Percentiles rank a stretch among this genome's conserved stretches.
phyloP scores from a whole-genome alignment of 2,113 vertebrate genomes.

The Ceyx margarethae region DNA sequence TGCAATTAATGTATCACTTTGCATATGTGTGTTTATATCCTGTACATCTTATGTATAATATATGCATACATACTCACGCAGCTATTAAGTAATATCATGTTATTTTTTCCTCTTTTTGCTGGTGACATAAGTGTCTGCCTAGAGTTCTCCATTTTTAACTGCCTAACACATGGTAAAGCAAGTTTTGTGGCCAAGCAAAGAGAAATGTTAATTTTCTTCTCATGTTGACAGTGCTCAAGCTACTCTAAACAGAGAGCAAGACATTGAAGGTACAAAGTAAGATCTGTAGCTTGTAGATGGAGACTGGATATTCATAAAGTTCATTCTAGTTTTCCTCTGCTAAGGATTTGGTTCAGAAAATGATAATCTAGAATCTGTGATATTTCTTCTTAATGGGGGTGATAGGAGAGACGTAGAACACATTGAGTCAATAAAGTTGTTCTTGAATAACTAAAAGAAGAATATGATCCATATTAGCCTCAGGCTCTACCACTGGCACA shows the following conservation, averaged over 20 bases:
- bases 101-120: background rate
- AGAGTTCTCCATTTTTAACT: background rate
- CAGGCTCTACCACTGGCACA: slow-evolving; percentile 31
- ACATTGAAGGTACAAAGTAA: background rate
- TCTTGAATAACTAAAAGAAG: slow-evolving; percentile 33
- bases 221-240: background rate
- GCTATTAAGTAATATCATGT: background rate
- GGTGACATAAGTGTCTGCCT: background rate
- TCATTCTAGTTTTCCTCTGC: background rate
- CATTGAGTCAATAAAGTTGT: slow-evolving; percentile 43
- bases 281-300: background rate
- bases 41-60: background rate
- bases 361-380: background rate
- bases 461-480: slow-evolving; percentile 24
- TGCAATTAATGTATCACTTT: slow-evolving; percentile 25
- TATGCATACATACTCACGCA: background rate
- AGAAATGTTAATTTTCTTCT: background rate
- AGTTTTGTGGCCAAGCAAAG: background rate
- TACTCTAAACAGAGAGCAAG: background rate
- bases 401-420: slow-evolving; percentile 31
- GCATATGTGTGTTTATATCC: background rate
- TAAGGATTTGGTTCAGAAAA: slow-evolving; percentile 3
- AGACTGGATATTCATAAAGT: background rate
- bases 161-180: background rate
- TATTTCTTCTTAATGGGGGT: slow-evolving; percentile 28